These are phyloP conservation scores for Forficula auricularia DNA, from an alignment of 1,140 invertebrate genomes.

Conservation along the genomic window DNA sequence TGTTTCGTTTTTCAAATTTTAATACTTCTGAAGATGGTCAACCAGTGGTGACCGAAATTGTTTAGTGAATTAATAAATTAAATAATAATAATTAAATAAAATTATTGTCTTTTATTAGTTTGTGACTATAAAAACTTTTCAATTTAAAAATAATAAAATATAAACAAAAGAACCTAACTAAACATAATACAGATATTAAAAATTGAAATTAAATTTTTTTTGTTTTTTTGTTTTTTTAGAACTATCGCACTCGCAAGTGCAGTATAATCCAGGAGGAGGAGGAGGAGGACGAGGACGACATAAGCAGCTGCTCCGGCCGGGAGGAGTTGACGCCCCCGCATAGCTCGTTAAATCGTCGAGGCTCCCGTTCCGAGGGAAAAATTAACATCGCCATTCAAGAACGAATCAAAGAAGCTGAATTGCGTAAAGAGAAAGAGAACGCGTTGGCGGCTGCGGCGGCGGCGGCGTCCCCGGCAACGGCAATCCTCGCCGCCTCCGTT, in stretches of 20 bases:
- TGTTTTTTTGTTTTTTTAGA: conserved; percentile 17
- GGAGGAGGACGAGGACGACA: conserved; percentile 54
- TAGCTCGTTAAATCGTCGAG: conserved; percentile 16
- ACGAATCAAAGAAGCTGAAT: conserved; percentile 24
- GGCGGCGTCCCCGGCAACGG: neutral
- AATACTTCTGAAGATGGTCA: too few species aligned
- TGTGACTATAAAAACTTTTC: too few species aligned
- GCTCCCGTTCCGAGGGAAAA: conserved; percentile 21
- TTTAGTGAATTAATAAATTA: too few species aligned
- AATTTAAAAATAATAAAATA: too few species aligned
- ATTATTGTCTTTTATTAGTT: too few species aligned
- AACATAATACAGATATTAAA: too few species aligned
- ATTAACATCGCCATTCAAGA: conserved; percentile 34
- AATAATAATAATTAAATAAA: too few species aligned
- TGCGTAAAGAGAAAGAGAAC: conserved; percentile 16
- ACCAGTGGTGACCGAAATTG: too few species aligned
- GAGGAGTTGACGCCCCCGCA: conserved; percentile 15
- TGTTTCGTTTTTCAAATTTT: too few species aligned
- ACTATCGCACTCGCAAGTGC: conserved; percentile 53
- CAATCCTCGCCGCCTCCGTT: conserved; percentile 1
- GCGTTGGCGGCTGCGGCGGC: neutral
- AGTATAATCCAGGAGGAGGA: conserved; percentile 59
- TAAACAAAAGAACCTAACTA: neutral
- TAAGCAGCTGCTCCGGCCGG: conserved; percentile 28
- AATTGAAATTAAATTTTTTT: too few species aligned